Evolutionary conservation across 2,888 invertebrate genomes (phyloP).

Genomic region (Orthosia gracilis): DNA sequence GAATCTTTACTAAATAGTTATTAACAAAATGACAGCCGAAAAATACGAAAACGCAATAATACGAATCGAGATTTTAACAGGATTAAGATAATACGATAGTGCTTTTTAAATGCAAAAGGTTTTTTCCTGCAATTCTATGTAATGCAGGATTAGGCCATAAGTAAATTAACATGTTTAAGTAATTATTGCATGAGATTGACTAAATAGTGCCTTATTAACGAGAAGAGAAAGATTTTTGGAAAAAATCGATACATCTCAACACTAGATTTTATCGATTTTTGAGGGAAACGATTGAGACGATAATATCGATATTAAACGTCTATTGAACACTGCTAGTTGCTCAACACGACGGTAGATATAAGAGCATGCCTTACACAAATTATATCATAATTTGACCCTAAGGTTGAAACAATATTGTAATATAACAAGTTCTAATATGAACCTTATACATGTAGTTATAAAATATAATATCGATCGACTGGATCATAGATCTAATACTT

Average conservation of each 20-base stretch:
- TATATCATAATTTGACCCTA: conserved; percentile 63
- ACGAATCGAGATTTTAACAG: conserved; percentile 46
- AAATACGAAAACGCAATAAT: conserved; percentile 38
- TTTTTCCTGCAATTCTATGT: conserved; percentile 28
- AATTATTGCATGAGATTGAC: conserved; percentile 41
- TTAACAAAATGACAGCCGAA: conserved; percentile 36
- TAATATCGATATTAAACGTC: conserved; percentile 33
- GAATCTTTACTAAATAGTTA: conserved; percentile 40
- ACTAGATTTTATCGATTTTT: conserved; percentile 32
- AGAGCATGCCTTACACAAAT: conserved; percentile 60
- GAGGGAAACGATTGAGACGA: conserved; percentile 16
- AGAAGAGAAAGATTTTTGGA: neutral
- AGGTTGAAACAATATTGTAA: conserved; percentile 61
- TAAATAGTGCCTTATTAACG: conserved; percentile 36
- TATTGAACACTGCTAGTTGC: conserved; percentile 50
- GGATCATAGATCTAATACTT: conserved; percentile 68
- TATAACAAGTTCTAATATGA: conserved; percentile 55
- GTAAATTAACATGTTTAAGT: conserved; percentile 4
- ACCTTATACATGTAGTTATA: conserved; percentile 58
- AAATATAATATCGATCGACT: conserved; percentile 63
- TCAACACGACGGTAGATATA: conserved; percentile 57
- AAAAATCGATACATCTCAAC: conserved; percentile 29
- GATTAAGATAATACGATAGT: conserved; percentile 20
- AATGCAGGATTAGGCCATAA: conserved; percentile 27
- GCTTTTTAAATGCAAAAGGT: conserved; percentile 32